Evolutionary conservation across 1,140 invertebrate genomes (phyloP).

Genomic region (Venustaconcha ellipsiformis): DNA sequence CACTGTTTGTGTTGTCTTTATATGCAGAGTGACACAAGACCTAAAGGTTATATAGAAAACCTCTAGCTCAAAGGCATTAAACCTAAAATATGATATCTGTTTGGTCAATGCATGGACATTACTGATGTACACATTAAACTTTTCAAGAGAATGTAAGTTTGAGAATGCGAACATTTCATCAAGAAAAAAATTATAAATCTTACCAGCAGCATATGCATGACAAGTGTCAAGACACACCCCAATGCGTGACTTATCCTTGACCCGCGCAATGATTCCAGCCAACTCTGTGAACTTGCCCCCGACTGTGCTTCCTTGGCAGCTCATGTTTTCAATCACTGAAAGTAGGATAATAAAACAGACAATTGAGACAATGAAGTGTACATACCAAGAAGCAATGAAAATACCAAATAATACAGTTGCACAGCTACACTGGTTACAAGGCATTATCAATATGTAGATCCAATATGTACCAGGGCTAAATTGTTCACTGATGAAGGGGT

Average conservation of each 20-base stretch:
- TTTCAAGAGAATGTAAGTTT: too few species aligned
- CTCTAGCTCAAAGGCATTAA: too few species aligned
- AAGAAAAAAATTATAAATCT: too few species aligned
- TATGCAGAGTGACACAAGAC: too few species aligned
- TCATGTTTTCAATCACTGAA: conserved; percentile 71
- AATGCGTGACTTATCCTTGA: conserved; percentile 70
- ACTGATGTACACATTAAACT: too few species aligned
- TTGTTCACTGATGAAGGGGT: neutral
- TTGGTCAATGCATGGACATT: too few species aligned
- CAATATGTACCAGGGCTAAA: neutral
- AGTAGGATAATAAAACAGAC: conserved; percentile 10
- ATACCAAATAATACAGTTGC: neutral
- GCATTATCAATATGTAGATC: neutral
- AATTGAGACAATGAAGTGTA: neutral
- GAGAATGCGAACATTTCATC: too few species aligned
- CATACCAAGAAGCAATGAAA: neutral
- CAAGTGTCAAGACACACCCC: conserved; percentile 74
- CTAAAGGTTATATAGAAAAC: too few species aligned
- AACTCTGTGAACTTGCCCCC: conserved; percentile 72
- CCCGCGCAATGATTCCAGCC: conserved; percentile 68
- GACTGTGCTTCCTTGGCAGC: conserved; percentile 71
- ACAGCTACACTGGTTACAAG: neutral
- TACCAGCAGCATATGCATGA: conserved; percentile 74
- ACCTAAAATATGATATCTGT: too few species aligned
- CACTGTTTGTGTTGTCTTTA: too few species aligned